A percentile compares a stretch with the other conserved stretches of the same genome.
phyloP scores from a whole-genome alignment of 2,113 vertebrate species.

The Sciurus niger region DNA sequence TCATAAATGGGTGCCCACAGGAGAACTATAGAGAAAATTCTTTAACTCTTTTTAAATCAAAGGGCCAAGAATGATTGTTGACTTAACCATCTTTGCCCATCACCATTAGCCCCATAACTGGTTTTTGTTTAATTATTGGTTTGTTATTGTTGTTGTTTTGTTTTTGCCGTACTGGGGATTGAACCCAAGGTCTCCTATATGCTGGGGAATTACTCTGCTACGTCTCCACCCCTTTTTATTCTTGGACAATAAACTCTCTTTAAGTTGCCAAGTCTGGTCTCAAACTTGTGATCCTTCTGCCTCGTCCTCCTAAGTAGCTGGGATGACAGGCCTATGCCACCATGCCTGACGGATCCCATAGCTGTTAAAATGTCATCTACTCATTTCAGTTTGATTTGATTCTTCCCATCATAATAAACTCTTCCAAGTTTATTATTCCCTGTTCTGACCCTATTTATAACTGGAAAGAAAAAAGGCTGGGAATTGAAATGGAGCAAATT shows the following conservation, averaged over 20 bases:
- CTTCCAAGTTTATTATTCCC: neutral
- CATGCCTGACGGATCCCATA: neutral
- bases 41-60: neutral
- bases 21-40: neutral
- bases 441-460: neutral
- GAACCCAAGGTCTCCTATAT: neutral
- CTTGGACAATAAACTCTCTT: neutral
- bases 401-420: neutral
- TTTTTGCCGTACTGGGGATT: neutral
- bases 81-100: neutral
- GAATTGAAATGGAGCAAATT: no score
- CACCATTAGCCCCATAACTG: neutral
- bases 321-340: neutral
- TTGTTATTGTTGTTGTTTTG: neutral
- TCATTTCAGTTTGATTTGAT: neutral
- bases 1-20: neutral
- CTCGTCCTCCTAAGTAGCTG: neutral
- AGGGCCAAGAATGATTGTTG: neutral
- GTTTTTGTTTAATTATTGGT: neutral
- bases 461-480: neutral
- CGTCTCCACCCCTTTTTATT: neutral
- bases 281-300: neutral
- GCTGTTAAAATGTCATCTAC: neutral
- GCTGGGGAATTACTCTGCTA: neutral
- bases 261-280: neutral